Percentiles rank a stretch among this genome's conserved stretches.
phyloP scores from a whole-genome alignment of 2,797 vertebrate genomes.

The Propithecus perrieri region DNA sequence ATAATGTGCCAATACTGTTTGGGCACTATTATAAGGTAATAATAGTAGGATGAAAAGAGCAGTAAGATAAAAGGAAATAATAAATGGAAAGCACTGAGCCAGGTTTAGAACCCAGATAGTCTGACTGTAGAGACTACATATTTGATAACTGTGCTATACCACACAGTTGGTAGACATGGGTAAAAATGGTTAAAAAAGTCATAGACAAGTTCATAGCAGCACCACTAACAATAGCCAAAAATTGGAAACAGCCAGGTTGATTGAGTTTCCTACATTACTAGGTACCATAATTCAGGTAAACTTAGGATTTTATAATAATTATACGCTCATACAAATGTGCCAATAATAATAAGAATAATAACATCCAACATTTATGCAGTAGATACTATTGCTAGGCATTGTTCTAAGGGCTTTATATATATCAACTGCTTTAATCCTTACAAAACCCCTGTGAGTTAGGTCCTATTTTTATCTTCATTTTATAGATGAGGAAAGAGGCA shows the following conservation, averaged over 20 bases:
- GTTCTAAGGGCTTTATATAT: background rate
- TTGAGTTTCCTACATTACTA: background rate
- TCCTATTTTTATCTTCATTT: background rate
- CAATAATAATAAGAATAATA: background rate
- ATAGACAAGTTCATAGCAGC: background rate
- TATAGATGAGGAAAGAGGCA: background rate
- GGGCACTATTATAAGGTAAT: background rate
- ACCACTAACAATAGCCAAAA: background rate
- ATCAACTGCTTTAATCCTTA: background rate
- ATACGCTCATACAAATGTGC: background rate
- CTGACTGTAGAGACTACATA: fast-evolving
- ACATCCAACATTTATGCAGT: too few relatives aligned
- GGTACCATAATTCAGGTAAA: background rate
- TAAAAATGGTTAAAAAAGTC: background rate
- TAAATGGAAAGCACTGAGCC: background rate
- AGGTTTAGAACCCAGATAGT: background rate
- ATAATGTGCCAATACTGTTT: background rate
- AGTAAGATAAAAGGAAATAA: background rate
- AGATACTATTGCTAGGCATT: background rate
- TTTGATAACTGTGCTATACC: background rate
- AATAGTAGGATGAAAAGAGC: background rate
- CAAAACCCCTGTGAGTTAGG: background rate
- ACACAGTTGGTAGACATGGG: background rate
- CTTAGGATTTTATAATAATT: background rate
- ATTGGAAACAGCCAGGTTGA: background rate